Base-by-base conservation (phyloP, 1,140 invertebrate species). In the Pygmarrhopalites habei region DNA sequence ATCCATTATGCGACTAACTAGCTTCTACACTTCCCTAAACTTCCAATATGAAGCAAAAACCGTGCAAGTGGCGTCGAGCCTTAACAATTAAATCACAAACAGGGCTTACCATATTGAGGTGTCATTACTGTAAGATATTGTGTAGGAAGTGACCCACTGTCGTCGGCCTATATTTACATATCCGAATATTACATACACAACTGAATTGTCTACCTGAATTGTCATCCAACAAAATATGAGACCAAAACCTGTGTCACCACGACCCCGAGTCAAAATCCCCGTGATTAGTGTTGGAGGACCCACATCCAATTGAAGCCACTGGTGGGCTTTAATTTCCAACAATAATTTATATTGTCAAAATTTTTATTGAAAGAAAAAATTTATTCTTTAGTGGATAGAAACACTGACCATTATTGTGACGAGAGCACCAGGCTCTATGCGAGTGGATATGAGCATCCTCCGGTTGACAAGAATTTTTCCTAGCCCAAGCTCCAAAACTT, bases 231-330 rank as follows among this genome's bases (percentile, higher is more conserved):
- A n/a, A n/a, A n/a, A n/a, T n/a, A n/a, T n/a, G n/a, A n/a, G n/a
- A n/a, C n/a, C n/a, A n/a, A n/a, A n/a, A n/a, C n/a, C 53, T 19
- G 77, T 78, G 71, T 82, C 82, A 1, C 78, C 80, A 58, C 80
- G 72, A n/a, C 82, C 82, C 62, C 78, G 79, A 1, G 79, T 82
- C 3, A 82, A 70, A 15, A 83, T 70, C 3, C 79, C 82, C 2
- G 81, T 82, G 3, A 83, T 75, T 25, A 76, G 72, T 21, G 79
- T 80, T 0, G 81, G 81, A 2, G 81, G 80, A 1, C 81, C 81
- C 12, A 83, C 71, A 69, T 83, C 81, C 29, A 82, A 75, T 71
- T 82, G 80, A 3, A 83, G 72, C 82, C 82, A 83, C 64, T 82
- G 79, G 10, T 79, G 73, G 23, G 75, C 82, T 82, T 52, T 4